Evolutionary conservation across 2,888 invertebrate species (phyloP).

Genomic region (Pollenia labialis): DNA sequence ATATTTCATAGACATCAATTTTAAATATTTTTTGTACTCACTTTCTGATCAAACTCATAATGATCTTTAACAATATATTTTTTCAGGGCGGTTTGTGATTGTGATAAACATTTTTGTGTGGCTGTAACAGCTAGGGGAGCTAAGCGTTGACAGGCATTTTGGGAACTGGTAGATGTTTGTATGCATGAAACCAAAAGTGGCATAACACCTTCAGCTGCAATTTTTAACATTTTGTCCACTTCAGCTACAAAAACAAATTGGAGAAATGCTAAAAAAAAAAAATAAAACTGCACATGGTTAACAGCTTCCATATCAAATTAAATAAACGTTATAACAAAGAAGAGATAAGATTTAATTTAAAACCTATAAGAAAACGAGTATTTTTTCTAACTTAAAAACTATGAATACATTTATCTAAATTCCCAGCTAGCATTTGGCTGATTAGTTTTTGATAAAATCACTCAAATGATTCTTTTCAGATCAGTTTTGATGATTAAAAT

Average conservation of each 20-base stretch:
- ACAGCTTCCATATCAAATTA: not conserved
- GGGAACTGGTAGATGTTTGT: constrained; percentile 73
- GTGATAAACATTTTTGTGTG: constrained; percentile 80
- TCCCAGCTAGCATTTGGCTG: too few species aligned
- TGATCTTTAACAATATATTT: constrained; percentile 88
- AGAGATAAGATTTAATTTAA: constrained; percentile 43
- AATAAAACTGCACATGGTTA: not conserved
- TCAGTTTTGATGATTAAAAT: too few species aligned
- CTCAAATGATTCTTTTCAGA: too few species aligned
- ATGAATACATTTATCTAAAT: constrained; percentile 23
- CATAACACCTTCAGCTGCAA: constrained; percentile 79
- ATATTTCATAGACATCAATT: not conserved
- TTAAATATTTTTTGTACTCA: constrained; percentile 77
- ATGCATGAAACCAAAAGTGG: constrained; percentile 77
- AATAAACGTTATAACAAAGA: constrained; percentile 6
- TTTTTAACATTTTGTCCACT: constrained; percentile 78
- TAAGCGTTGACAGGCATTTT: constrained; percentile 77
- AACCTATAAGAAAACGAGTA: not conserved
- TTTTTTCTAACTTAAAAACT: not conserved
- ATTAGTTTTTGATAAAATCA: too few species aligned
- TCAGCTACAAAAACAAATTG: not conserved
- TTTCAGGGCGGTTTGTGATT: constrained; percentile 78
- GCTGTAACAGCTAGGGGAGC: constrained; percentile 76
- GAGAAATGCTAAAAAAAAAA: not conserved
- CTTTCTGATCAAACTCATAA: constrained; percentile 91